Base-by-base conservation (phyloP, 2,113 vertebrate species). In the Semnornis frantzii region DNA sequence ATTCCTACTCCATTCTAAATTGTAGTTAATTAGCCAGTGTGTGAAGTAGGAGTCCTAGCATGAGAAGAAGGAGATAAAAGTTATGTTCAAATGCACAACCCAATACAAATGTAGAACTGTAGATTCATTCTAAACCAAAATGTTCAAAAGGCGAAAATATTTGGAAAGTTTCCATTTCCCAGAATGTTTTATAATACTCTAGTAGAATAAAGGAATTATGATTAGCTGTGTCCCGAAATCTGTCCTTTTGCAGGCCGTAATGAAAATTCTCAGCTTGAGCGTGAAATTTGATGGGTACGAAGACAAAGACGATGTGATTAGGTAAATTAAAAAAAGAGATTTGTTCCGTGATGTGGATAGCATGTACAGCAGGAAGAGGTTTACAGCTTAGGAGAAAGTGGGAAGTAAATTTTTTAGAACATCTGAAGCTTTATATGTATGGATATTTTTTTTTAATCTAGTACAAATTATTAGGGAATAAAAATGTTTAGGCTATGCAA, bases 231-330 rank as follows among this genome's bases (percentile, higher is more conserved):
- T 83, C 85, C 65, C 82, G 48, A 52, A 59, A 75, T 72, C 76
- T 81, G 62, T 75, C 57, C 72, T 88, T 85, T 68, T 39, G 18
- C 62, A 88, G 71, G 50, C 39, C 28, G 83, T 95, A 91, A 96
- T 92, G 85, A 94, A 94, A 87, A 90, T n/a, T 83, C 93, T 52
- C 90, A 90, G 85, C 85, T 95, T 78, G 91, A 86, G 80, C 66
- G 82, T 90, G 90, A 94, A 90, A 78, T 78, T 69, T 14, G 8
- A 15, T 82, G 88, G 78, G 28, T 85, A 60, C 50, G n/a, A 82
- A 75, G 60, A 46, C 63, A 87, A 82, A 76, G 34, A 25, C 68
- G 17, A 52, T 59, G 39, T n/a, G 65, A 83, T 12, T 55, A 54
- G 58, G 65, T 44, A 87, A 62, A 72, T 48, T 46, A 3, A 21